Conservation (phyloP, 2,888 invertebrate genomes). For the Ypsolopha scabrella region DNA sequence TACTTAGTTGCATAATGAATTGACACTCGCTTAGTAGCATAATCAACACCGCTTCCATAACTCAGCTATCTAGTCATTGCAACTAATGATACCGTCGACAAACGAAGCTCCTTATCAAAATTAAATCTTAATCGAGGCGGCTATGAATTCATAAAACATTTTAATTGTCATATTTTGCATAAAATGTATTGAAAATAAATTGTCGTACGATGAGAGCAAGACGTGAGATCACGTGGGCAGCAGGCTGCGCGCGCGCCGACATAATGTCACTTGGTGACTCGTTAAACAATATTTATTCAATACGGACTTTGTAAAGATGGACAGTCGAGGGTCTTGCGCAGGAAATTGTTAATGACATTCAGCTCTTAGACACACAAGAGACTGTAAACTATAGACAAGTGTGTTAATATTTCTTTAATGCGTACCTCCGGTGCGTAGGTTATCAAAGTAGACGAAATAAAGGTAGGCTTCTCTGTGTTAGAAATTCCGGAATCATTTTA, state of each 20-base stretch:
- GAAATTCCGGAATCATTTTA: too few species aligned
- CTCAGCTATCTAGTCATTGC: slow-evolving; percentile 22
- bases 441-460: too few species aligned
- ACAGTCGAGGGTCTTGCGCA: slow-evolving; percentile 55
- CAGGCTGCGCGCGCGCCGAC: slow-evolving; percentile 28
- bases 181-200: slow-evolving; percentile 50
- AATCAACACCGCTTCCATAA: slow-evolving; percentile 26
- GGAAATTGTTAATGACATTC: slow-evolving; percentile 63
- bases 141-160: slow-evolving; percentile 57
- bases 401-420: too few species aligned
- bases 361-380: slow-evolving; percentile 50
- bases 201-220: slow-evolving; percentile 36
- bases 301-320: slow-evolving; percentile 44
- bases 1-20: neutral
- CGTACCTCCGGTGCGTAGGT: too few species aligned
- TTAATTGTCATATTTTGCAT: slow-evolving; percentile 62
- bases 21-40: neutral
- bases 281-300: slow-evolving; percentile 65
- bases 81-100: slow-evolving; percentile 16
- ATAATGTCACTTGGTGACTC: slow-evolving; percentile 63
- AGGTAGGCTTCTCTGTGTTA: too few species aligned
- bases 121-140: slow-evolving; percentile 58
- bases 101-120: slow-evolving; percentile 52
- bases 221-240: slow-evolving; percentile 36
- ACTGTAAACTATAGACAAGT: neutral